A percentile compares a stretch with the other conserved stretches of the same genome.
These are phyloP conservation scores for Danaus plexippus DNA, from an alignment of 1,140 invertebrate species.

Conservation along the genomic window DNA sequence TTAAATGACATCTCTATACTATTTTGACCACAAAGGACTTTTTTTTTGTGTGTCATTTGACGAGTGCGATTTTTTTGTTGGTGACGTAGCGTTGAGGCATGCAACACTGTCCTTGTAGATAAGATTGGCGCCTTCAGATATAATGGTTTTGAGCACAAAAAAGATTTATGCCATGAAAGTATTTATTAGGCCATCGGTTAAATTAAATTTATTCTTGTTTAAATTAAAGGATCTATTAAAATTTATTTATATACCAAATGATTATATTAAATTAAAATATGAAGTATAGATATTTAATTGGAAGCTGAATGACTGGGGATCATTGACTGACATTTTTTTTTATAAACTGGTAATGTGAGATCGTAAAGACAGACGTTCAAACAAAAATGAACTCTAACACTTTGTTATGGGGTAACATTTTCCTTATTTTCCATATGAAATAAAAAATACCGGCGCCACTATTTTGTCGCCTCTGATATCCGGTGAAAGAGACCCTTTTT, in stretches of 20 bases:
- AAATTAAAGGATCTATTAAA: too few species aligned
- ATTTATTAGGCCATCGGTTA: too few species aligned
- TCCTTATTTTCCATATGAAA: slow-evolving; percentile 13
- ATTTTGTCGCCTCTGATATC: slow-evolving; percentile 58
- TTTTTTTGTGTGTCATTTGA: slow-evolving; percentile 20
- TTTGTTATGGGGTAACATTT: slow-evolving; percentile 24
- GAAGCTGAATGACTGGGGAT: too few species aligned
- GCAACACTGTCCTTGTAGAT: slow-evolving; percentile 18
- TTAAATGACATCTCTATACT: slow-evolving; percentile 46
- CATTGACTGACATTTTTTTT: slow-evolving; percentile 2
- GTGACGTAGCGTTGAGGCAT: slow-evolving; percentile 23
- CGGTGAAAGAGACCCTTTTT: slow-evolving; percentile 40
- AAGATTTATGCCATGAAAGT: too few species aligned
- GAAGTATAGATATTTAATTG: too few species aligned
- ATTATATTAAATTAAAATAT: too few species aligned
- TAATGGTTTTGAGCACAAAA: too few species aligned
- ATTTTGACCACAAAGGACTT: slow-evolving; percentile 28
- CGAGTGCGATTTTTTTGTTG: slow-evolving; percentile 19
- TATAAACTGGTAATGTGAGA: slow-evolving; percentile 15
- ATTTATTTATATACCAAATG: too few species aligned
- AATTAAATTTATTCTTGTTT: too few species aligned
- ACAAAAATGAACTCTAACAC: slow-evolving; percentile 20
- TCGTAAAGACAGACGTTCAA: slow-evolving; percentile 18
- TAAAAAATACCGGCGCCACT: slow-evolving; percentile 51
- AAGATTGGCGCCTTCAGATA: slow-evolving; percentile 18